Evolutionary conservation across 2,113 vertebrate species (phyloP).

Genomic region (Bettongia penicillata): DNA sequence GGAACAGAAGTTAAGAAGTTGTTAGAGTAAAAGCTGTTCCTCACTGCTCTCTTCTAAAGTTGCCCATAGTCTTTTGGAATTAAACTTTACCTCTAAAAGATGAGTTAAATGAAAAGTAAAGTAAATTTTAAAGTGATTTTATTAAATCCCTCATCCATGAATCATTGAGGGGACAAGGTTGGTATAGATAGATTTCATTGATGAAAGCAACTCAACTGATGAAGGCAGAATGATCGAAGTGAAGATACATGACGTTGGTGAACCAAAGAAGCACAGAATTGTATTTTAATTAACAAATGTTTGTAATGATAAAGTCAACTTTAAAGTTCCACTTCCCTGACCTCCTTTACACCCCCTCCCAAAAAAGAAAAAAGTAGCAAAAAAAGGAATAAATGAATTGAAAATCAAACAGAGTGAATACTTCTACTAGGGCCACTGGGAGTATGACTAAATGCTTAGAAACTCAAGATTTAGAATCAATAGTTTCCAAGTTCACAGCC

Average conservation of each 20-base stretch:
- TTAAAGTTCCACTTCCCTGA: neutral
- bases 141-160: conserved; percentile 67
- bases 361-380: conserved; percentile 5
- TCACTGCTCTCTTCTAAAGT: conserved; percentile 6
- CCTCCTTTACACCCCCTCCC: neutral
- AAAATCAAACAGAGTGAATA: neutral
- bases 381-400: neutral
- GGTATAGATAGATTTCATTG: conserved; percentile 55
- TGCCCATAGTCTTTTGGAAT: neutral
- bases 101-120: neutral
- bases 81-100: neutral
- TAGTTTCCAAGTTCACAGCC: neutral
- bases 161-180: conserved; percentile 49
- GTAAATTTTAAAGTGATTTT: conserved; percentile 54
- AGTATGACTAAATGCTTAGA: neutral
- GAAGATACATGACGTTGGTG: neutral
- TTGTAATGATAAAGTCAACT: neutral
- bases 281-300: conserved; percentile 31
- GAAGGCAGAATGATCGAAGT: neutral
- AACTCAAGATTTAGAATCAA: conserved; percentile 14
- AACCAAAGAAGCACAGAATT: neutral
- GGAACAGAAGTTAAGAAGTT: conserved; percentile 38
- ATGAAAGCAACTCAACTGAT: neutral
- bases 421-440: neutral
- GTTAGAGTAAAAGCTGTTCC: neutral